phyloP scores from a whole-genome alignment of 1,140 invertebrate species.

The Apis mellifera region DNA sequence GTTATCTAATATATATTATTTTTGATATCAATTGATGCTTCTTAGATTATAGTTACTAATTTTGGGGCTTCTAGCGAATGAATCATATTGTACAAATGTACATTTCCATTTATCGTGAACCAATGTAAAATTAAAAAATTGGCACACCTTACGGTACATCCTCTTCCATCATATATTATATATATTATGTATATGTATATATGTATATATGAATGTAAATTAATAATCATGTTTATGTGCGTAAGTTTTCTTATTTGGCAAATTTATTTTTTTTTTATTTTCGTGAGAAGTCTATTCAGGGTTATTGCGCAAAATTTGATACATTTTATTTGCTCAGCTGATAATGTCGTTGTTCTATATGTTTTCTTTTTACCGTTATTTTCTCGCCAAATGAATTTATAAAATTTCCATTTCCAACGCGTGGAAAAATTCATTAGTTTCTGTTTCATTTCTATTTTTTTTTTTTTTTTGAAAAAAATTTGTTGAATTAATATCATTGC shows the following conservation, averaged over 20 bases:
- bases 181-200: constrained; percentile 39
- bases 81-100: not conserved
- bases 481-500: not conserved
- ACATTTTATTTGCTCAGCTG: not conserved
- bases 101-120: not conserved
- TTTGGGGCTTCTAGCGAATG: not conserved
- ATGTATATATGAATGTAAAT: constrained; percentile 15
- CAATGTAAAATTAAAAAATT: constrained; percentile 22
- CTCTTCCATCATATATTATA: constrained; percentile 9
- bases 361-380: not conserved
- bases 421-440: not conserved
- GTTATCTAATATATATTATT: too few relatives aligned
- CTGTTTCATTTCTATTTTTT: not conserved
- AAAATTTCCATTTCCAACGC: not conserved
- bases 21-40: too few relatives aligned
- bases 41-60: too few relatives aligned
- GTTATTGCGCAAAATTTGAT: not conserved
- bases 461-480: not conserved
- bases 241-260: constrained; percentile 3
- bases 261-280: not conserved
- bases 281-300: not conserved
- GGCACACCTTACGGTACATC: constrained; percentile 12
- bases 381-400: not conserved
- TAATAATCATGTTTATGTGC: not conserved
- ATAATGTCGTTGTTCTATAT: not conserved